Base-by-base conservation (phyloP, 1,140 invertebrate species). In the Wiebesia pumilae region DNA sequence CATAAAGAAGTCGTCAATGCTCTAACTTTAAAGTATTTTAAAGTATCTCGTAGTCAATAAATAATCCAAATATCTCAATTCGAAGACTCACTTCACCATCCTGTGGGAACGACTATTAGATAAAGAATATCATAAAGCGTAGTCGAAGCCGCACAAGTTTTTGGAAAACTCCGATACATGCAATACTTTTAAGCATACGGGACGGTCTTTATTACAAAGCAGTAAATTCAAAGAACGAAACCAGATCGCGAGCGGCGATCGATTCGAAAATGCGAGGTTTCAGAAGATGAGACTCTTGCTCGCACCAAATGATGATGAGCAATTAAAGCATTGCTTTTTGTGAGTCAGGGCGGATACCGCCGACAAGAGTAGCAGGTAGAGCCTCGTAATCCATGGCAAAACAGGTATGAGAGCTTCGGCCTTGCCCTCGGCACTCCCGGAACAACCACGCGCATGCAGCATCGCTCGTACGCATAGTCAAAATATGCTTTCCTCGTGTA, bases 361-460 rank as follows among this genome's bases (percentile, higher is more conserved):
- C 47, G 54, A 35, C 21, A 62, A 21, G 7, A 21, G 7, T 16
- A 54, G 24, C 81, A 82, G 69, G 47, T 89, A 89, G 88, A 84
- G 89, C 58, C 58, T 62, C 58, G 58, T 62, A 88, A 91, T 91
- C 91, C 71, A 62, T 81, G 89, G 91, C 91, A 82, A 90, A 88
- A 90, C 91, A 90, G 88, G 91, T 93, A 89, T 85, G 67, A 54
- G 81, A 86, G 81, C 87, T 81, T 82, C 90, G 91, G 88, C 91
- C 92, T 92, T 93, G 92, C 92, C 90, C 83, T 88, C 43, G 91
- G 91, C 91, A 79, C 35, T 51, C 79, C 4, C 67, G 67, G 10
- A 62, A n/a, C 67, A 67, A 9, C 3, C 67, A 10, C 30, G 58
- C 58, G 19, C 58, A n/a, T 10, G 27, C 4, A 62, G 58, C 21